Evolutionary conservation across 2,888 invertebrate genomes (phyloP), one percentile per base, ranked within the genome.

Genomic region (Idaea biselata): DNA sequence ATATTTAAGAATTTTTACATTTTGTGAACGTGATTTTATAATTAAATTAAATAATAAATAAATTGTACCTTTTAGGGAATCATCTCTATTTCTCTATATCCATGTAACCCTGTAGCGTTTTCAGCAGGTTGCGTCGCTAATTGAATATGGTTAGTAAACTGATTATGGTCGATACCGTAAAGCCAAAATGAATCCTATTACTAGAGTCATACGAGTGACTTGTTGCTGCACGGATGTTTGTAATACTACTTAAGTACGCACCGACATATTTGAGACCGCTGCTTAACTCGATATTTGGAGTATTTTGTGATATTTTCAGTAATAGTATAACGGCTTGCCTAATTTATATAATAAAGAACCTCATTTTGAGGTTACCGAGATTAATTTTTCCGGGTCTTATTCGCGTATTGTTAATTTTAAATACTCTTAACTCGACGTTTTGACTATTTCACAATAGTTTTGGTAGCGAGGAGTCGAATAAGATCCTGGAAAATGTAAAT

Each of bases 111-210:
- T 59, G 63, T 66, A 67, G 58, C 67, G 70, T 73, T 73, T 72
- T 70, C 69, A 68, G 62, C 66, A 69, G 68, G 68, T 70, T 75
- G 75, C 77, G 66, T 71, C 62, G 62, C 71, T 79, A 80, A 80
- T 79, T 79, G 70, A 78, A 79, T 76, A 76, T 71, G 75, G 76
- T 76, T 72, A 73, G 68, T 75, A 77, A 76, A 75, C 74, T 71
- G 68, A 76, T 78, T 77, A 74, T 66, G 44, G 67, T 59, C 18
- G 55, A 56, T 58, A 68, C 58, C 32, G 59, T 18, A 62, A 69
- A 60, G n/a, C 61, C 25, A 73, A 64, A 65, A 68, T 64, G 55
- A 62, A 68, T 71, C 64, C 62, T 79, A 70, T 57, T 0, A 0
- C 0, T 0, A 7, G 6, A 0, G 0, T 0, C 16, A 65, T 73